Conservation (phyloP, 2,113 vertebrate species). For the Etheostoma cragini region DNA sequence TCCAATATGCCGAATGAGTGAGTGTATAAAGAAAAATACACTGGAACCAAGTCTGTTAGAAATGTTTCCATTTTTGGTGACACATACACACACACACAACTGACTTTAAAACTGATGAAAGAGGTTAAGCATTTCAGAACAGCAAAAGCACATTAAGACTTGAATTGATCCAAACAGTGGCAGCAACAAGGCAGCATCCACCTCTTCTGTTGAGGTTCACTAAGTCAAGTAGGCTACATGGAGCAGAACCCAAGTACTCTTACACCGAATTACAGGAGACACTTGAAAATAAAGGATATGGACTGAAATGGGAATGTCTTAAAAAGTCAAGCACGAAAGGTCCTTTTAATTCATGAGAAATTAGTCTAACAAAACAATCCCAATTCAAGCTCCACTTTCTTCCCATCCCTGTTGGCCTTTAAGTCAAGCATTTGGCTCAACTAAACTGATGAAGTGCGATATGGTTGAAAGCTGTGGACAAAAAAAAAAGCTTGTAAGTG, state of each 20-base stretch:
- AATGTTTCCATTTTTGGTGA: constrained; percentile 38
- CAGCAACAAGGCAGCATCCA: constrained; percentile 8
- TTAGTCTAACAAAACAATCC: neutral
- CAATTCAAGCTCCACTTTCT: neutral
- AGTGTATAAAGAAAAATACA: constrained; percentile 36
- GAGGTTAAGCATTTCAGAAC: constrained; percentile 39
- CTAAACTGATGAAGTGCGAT: neutral
- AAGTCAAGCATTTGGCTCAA: neutral
- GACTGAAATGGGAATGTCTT: neutral
- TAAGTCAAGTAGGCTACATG: neutral
- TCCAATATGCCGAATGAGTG: constrained; percentile 46
- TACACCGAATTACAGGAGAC: neutral
- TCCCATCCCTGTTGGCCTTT: neutral
- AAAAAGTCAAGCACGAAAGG: neutral
- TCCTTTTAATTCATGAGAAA: neutral
- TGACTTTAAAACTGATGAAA: constrained; percentile 73
- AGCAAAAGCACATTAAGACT: constrained; percentile 61
- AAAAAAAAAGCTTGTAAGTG: neutral
- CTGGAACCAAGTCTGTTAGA: neutral
- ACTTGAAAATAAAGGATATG: neutral
- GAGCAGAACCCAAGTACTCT: constrained; percentile 33
- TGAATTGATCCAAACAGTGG: constrained; percentile 14
- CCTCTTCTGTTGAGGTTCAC: neutral
- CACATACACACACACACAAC: constrained; percentile 40
- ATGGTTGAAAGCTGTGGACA: neutral